Conservation (phyloP, 2,888 invertebrate species). For the Hartigia nigra region DNA sequence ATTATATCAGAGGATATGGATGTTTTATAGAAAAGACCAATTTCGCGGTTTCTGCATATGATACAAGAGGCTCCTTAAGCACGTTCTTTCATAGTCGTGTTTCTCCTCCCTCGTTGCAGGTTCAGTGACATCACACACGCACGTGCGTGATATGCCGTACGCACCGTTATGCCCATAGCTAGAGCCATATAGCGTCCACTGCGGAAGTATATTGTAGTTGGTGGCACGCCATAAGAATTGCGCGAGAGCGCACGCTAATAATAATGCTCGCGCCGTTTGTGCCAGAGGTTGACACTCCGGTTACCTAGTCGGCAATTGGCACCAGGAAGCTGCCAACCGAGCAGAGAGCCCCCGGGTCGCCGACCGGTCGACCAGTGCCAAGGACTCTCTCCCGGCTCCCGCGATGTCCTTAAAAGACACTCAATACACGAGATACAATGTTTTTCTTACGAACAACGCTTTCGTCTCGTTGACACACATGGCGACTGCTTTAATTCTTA, state of each 20-base stretch:
- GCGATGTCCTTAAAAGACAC: not conserved
- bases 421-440: not conserved
- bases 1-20: not conserved
- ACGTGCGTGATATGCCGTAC: slow-evolving; percentile 61
- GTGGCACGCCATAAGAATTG: slow-evolving; percentile 18
- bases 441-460: slow-evolving; percentile 2
- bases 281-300: slow-evolving; percentile 27
- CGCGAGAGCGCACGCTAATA: slow-evolving; percentile 27
- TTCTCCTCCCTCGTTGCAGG: slow-evolving; percentile 42
- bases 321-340: slow-evolving; percentile 25
- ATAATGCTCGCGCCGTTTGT: slow-evolving; percentile 30
- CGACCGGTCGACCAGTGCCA: slow-evolving; percentile 58
- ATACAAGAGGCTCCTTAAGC: not conserved
- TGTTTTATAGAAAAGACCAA: not conserved
- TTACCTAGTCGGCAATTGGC: slow-evolving; percentile 24
- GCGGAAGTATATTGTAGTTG: slow-evolving; percentile 35
- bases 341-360: slow-evolving; percentile 40
- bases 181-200: slow-evolving; percentile 51
- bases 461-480: slow-evolving; percentile 18
- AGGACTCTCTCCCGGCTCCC: slow-evolving; percentile 39
- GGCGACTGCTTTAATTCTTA: slow-evolving; percentile 5
- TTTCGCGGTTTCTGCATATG: not conserved
- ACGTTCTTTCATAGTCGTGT: not conserved
- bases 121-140: slow-evolving; percentile 65
- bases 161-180: slow-evolving; percentile 60